Evolutionary conservation across 1,140 invertebrate species (phyloP).

Genomic region (Zaprionus taronus): DNA sequence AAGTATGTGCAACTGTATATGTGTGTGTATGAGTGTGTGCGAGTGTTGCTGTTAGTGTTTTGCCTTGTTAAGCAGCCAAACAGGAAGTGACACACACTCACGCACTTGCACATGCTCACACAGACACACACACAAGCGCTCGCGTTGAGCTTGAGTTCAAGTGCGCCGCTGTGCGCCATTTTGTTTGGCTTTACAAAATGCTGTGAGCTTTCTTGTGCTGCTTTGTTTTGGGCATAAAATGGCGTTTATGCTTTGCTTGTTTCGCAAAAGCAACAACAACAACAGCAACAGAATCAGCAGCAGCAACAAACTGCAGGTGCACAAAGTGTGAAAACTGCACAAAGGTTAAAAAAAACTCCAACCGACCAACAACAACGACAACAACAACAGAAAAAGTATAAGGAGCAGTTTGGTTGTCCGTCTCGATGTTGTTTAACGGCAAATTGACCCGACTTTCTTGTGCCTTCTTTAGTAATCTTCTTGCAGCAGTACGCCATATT

Average conservation of each 20-base stretch:
- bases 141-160: conserved; percentile 46
- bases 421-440: conserved; percentile 33
- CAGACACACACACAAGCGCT: not conserved
- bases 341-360: conserved; percentile 18
- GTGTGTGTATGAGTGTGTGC: conserved; percentile 13
- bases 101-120: conserved; percentile 19
- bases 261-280: conserved; percentile 16
- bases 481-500: not conserved
- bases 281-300: conserved; percentile 5
- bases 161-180: conserved; percentile 43
- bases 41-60: conserved; percentile 15
- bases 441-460: conserved; percentile 13
- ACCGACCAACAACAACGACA: conserved; percentile 2
- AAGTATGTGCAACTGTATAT: conserved; percentile 47
- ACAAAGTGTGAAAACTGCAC: conserved; percentile 28
- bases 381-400: not conserved
- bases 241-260: conserved; percentile 45
- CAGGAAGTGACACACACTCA: conserved; percentile 55
- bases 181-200: conserved; percentile 45
- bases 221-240: conserved; percentile 40
- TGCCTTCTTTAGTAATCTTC: not conserved
- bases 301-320: conserved; percentile 25
- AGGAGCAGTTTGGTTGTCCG: conserved; percentile 8
- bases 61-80: conserved; percentile 63
- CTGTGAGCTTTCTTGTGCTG: conserved; percentile 28